Conservation (phyloP, 2,113 vertebrate species). For the Carassius carassius region DNA sequence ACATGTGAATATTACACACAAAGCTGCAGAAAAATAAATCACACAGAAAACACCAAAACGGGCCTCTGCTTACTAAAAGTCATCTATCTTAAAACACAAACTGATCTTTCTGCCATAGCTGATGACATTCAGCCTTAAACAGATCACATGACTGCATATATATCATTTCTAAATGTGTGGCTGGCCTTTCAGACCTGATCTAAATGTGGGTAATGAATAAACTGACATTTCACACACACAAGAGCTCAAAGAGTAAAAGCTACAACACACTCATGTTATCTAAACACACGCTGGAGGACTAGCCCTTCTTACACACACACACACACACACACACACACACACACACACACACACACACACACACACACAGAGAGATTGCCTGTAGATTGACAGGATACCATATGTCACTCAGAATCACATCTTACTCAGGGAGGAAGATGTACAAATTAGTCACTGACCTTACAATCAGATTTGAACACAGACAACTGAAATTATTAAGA, state of each 20-base stretch:
- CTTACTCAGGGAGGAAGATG: background rate
- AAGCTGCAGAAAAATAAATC: background rate
- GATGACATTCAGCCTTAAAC: conserved; percentile 5
- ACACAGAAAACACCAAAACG: background rate
- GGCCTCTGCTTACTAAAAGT: background rate
- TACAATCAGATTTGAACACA: background rate
- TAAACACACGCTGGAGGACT: conserved; percentile 25
- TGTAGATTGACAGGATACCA: conserved; percentile 9
- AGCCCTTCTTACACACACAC: conserved; percentile 3
- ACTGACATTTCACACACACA: conserved; percentile 37
- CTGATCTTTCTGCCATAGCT: background rate
- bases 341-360: conserved; percentile 11
- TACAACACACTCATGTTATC: conserved; percentile 21
- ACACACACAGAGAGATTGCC: background rate
- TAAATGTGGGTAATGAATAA: conserved; percentile 34
- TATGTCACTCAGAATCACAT: conserved; percentile 20
- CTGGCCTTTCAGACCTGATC: conserved; percentile 12
- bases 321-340: conserved; percentile 6
- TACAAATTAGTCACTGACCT: background rate
- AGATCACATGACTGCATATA: conserved; percentile 2
- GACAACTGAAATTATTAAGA: background rate
- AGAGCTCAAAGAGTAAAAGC: conserved; percentile 26
- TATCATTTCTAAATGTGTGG: conserved; percentile 24
- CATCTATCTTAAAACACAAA: background rate
- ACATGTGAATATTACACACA: conserved; percentile 20